Evolutionary conservation across 2,888 invertebrate genomes (phyloP).

Genomic region (Melanostoma mellinum): DNA sequence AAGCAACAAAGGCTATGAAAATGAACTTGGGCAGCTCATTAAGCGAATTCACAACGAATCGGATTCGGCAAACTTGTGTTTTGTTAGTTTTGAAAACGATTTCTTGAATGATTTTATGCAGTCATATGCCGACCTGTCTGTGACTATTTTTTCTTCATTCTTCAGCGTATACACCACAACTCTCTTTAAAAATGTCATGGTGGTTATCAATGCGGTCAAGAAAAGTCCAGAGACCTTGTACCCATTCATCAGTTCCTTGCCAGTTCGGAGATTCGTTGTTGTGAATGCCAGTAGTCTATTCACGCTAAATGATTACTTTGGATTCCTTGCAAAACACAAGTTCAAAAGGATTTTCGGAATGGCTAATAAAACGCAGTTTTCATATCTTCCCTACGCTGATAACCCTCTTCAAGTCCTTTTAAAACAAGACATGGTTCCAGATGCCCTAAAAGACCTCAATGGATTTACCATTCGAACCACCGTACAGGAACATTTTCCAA

Average conservation of each 20-base stretch:
- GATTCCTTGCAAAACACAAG: background rate
- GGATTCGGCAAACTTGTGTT: background rate
- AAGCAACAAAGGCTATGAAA: no score
- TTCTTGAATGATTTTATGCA: background rate
- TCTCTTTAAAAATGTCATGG: background rate
- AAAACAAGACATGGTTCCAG: background rate
- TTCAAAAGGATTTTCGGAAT: constrained; percentile 39
- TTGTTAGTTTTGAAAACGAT: background rate
- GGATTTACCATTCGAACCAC: constrained; percentile 34
- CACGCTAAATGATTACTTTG: background rate
- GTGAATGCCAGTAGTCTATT: background rate
- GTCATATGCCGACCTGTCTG: background rate
- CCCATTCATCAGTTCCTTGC: background rate
- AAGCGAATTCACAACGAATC: background rate
- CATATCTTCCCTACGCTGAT: constrained; percentile 31
- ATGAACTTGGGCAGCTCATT: background rate
- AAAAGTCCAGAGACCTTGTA: background rate
- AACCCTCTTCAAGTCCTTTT: background rate
- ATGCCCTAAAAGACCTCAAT: constrained; percentile 24
- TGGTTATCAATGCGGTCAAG: background rate
- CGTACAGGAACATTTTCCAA: constrained; percentile 2
- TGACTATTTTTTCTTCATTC: background rate
- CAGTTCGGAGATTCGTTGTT: background rate
- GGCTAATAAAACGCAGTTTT: background rate
- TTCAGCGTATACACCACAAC: background rate